Evolutionary conservation across 1,140 invertebrate genomes (phyloP), one percentile per base, ranked within the genome.

Genomic region (Calosoma granatense): DNA sequence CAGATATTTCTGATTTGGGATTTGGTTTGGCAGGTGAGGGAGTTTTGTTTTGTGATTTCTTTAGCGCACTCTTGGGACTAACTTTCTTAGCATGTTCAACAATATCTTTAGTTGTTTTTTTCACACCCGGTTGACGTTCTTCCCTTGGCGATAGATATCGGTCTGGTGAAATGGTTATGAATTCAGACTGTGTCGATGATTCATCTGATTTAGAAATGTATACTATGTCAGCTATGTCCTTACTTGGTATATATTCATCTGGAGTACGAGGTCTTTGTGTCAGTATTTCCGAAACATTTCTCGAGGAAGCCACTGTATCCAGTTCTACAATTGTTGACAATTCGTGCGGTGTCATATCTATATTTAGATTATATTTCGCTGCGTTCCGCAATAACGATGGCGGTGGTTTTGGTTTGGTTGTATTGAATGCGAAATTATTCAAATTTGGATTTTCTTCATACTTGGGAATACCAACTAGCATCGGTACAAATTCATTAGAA

Each of bases 301-400:
- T 75, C 65, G 30, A 51, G 14, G 62, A 70, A 36, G 78, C 76
- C 2, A 78, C 78, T 4, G 80, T 81, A 65, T 81, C 81, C 1
- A 81, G 74, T 74, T 85, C 82, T 2, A 79, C 68, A 43, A 85
- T 84, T 3, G 82, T 84, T 9, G 82, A 84, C 15, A 84, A 68
- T 64, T 85, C 82, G 60, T 83, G 82, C 2, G 78, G 76, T 23
- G 72, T 62, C 19, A 72, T 59, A 21, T 63, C 59, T 54, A 76
- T 73, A 66, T 64, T 67, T 69, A 26, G 63, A 62, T 65, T 73
- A 63, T 68, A 61, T 56, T 61, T 61, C 9, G 59, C 61, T 11
- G 53, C 58, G 4, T 53, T 56, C 11, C 66, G 53, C 15, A 64
- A 60, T 56, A 63, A 63, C 15, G 67, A 65, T 2, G 66, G 61